Base-by-base conservation (phyloP, 2,797 vertebrate species). In the Sciaenops ocellatus region DNA sequence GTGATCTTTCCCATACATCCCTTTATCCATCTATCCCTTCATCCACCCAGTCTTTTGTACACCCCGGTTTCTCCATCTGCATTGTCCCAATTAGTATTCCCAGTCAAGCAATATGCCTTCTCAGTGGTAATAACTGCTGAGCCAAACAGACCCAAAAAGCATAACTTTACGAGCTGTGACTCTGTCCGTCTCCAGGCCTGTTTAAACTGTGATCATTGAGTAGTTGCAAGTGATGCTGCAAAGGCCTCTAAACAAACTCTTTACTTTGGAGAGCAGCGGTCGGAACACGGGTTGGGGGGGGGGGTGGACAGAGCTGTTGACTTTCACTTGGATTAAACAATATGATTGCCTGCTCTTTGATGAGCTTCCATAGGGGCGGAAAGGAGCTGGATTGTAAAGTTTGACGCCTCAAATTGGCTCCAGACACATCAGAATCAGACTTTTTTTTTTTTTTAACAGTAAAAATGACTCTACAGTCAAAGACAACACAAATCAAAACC, bases 141-240 rank as follows among this genome's bases (percentile, higher is more conserved):
- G 87, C 73, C 82, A 87, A 80, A 77, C 51, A 71, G 70, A 75
- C 69, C 72, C 78, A 78, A 78, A 81, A 79, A 76, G n/a, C 59
- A 52, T 5, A 50, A 76, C 67, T 91, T 92, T 85, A 93, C 18
- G 82, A 90, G 89, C 91, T 92, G 91, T 86, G 86, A 88, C 81
- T 83, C 64, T 42, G 75, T 81, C 85, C 44, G 60, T 80, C 83
- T 82, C 85, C 67, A 28, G 47, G 79, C 16, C 78, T 42, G 18
- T 73, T 84, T 75, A 66, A 74, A 56, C 71, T 48, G 51, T 64
- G 83, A 80, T 91, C 90, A 86, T 84, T 82, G 85, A 78, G 72
- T 57, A 66, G 70, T 63, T 42, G 30, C 69, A 69, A 85, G 69
- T 75, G 74, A 79, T 76, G 81, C 73, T 74, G 70, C 78, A 72